Base-by-base conservation (phyloP, 1,140 invertebrate species). In the Acyrthosiphon pisum region DNA sequence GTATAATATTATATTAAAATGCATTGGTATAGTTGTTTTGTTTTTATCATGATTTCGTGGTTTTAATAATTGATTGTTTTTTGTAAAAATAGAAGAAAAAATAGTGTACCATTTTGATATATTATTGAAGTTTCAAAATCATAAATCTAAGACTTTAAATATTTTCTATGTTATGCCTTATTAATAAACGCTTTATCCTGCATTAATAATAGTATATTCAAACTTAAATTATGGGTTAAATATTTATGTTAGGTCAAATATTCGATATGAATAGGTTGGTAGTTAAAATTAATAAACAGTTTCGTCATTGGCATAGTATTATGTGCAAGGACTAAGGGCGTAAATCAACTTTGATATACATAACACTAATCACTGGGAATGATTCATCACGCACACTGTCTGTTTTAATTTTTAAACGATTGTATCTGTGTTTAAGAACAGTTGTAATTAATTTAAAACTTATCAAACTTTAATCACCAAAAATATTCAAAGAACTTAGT, bases 361-460 rank as follows among this genome's bases (percentile, higher is more conserved):
- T 44, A 84, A 44, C 26, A 23, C 6, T 83, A 83, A 87, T 46
- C 14, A 46, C 26, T 44, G 37, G 11, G 46, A 35, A 50, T 7
- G 46, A 53, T 35, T n/a, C 8, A 50, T 50, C 22, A 53, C 8
- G 84, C 14, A 30, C 41, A 46, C 84, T 88, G 35, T 56, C 20
- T 89, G 87, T 56, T 50, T 89, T 53, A 89, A 56, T 23, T 89
- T 89, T 37, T 87, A 48, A 87, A 87, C n/a, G 46, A n/a, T 88
- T 48, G 46, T 86, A 86, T 87, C 30, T 48, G 30, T 41, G 44
- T 48, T 41, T 41, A 83, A 83, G 37, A n/a, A 48, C 46, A 20
- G 18, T 20, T 46, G 86, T 20, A 53, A 89, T 89, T 89, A 89
- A 53, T 89, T 89, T 37, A 37, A 53, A 53, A 89, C 35, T 50